phyloP scores from a whole-genome alignment of 2,113 vertebrate genomes.

The Tachysurus fulvidraco region DNA sequence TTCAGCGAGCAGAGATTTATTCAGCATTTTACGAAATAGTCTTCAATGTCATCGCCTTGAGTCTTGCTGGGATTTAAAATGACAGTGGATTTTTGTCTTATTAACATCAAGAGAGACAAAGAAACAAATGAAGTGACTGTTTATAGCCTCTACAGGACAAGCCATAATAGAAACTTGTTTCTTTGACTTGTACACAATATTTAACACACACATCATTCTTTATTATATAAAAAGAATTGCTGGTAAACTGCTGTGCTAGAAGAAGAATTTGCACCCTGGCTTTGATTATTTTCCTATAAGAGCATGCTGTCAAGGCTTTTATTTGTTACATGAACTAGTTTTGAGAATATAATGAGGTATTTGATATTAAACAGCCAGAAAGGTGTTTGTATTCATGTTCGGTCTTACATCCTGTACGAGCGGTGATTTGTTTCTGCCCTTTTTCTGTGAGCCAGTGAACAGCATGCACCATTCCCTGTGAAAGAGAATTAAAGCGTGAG shows the following conservation, averaged over 20 bases:
- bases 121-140: not conserved
- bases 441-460: slow-evolving; percentile 4
- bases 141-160: not conserved
- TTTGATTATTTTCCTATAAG: not conserved
- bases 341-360: not conserved
- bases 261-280: not conserved
- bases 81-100: not conserved
- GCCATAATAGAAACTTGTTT: not conserved
- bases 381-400: not conserved
- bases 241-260: no score
- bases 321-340: not conserved
- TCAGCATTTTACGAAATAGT: not conserved
- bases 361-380: not conserved
- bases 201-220: not conserved
- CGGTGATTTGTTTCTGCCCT: not conserved
- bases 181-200: not conserved
- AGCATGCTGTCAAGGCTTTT: not conserved
- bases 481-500: slow-evolving; percentile 22
- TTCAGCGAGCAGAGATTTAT: not conserved
- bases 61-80: not conserved
- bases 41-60: not conserved
- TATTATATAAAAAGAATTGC: not conserved
- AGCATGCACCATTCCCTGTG: not conserved
- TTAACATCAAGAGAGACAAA: not conserved
- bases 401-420: not conserved